Evolutionary conservation across 2,888 invertebrate species (phyloP).

Genomic region (Neria commutata): DNA sequence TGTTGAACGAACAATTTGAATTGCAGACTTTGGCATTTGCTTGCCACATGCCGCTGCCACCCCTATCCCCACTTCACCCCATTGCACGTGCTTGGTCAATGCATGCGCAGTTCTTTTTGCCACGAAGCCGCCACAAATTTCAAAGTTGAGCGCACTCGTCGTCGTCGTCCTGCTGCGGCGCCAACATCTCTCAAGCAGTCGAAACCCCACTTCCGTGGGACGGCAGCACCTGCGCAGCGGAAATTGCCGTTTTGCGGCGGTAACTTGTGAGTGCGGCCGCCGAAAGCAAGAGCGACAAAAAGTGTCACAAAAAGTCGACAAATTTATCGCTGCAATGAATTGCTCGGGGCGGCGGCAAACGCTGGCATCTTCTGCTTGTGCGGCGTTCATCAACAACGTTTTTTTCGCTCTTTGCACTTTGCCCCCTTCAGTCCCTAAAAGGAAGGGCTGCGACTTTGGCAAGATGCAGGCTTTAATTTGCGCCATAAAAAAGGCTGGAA

Average conservation of each 20-base stretch:
- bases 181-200: conserved; percentile 5
- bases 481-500: not conserved
- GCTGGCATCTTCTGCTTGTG: conserved; percentile 1
- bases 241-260: not conserved
- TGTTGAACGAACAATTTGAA: conserved; percentile 9
- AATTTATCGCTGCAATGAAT: conserved; percentile 25
- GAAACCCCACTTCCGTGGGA: conserved; percentile 4
- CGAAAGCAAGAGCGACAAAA: not conserved
- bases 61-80: not conserved
- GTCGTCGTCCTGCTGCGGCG: conserved; percentile 1
- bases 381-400: not conserved
- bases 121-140: conserved; percentile 27
- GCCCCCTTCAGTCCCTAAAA: too few relatives aligned
- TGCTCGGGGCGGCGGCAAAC: not conserved
- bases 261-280: not conserved
- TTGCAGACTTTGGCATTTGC: not conserved
- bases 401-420: not conserved
- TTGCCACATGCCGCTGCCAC: not conserved
- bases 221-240: not conserved
- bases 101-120: conserved; percentile 24
- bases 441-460: not conserved
- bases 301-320: too few relatives aligned
- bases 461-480: not conserved
- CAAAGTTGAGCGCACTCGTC: conserved; percentile 21
- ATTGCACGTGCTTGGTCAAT: conserved; percentile 10